phyloP scores from a whole-genome alignment of 2,888 invertebrate species.

The Drosophila pseudotalamancana region DNA sequence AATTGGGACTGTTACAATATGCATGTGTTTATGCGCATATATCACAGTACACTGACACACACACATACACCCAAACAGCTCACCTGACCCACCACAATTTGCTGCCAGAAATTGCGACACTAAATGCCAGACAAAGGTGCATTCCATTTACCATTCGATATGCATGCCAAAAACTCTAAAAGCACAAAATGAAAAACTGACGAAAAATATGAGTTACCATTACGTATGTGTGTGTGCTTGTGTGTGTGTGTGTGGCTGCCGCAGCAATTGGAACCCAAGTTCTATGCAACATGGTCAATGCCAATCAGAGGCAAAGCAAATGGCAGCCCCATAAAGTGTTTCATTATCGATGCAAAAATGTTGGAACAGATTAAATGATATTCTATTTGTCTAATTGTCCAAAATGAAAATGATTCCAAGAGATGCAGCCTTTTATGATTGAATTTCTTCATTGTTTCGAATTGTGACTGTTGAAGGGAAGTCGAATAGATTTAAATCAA shows the following conservation, averaged over 20 bases:
- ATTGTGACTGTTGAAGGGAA: too few species aligned
- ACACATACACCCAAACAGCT: background rate
- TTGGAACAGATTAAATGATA: background rate
- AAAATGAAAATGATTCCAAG: too few species aligned
- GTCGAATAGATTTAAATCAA: too few species aligned
- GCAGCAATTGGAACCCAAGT: constrained; percentile 46
- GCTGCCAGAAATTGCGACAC: constrained; percentile 52
- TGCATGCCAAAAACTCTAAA: constrained; percentile 27
- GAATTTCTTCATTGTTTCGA: too few species aligned
- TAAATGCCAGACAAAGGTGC: constrained; percentile 52
- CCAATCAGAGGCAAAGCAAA: constrained; percentile 20
- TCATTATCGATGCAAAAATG: background rate
- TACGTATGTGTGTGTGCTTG: background rate
- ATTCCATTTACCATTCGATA: constrained; percentile 22
- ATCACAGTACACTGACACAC: constrained; percentile 19
- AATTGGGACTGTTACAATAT: constrained; percentile 44
- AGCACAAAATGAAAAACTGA: background rate
- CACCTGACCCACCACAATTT: constrained; percentile 44
- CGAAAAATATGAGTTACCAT: constrained; percentile 9
- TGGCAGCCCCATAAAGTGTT: background rate
- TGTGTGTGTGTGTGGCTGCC: constrained; percentile 23
- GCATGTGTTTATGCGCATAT: constrained; percentile 55
- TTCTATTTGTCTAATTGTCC: background rate
- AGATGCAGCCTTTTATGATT: too few species aligned
- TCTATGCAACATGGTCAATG: constrained; percentile 15